Conservation (phyloP, 2,888 invertebrate species). For the Mythimna impura region DNA sequence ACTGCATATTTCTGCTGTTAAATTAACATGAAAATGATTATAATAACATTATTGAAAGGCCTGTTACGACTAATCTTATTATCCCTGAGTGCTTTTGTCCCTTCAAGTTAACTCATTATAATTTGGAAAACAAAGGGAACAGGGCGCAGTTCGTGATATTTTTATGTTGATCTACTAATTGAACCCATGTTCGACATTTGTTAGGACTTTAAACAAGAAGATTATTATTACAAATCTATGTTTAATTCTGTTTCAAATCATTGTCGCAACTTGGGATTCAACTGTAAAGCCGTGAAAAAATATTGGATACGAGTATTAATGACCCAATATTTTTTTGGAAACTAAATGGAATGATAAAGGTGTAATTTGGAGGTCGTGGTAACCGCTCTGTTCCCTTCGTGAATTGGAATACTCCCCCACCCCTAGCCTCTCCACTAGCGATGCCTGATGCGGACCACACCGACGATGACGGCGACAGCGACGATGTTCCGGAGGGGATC, state of each 20-base stretch:
- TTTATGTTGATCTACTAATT: constrained; percentile 41
- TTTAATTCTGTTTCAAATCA: constrained; percentile 4
- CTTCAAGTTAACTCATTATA: constrained; percentile 58
- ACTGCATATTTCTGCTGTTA: constrained; percentile 23
- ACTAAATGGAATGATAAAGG: not conserved
- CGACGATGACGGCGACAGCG: too few species aligned
- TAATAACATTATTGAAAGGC: constrained; percentile 56
- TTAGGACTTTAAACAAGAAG: constrained; percentile 3
- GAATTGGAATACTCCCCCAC: too few species aligned
- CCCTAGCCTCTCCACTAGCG: too few species aligned
- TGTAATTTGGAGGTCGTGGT: too few species aligned
- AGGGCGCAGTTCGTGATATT: constrained; percentile 22
- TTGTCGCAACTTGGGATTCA: not conserved
- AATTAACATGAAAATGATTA: constrained; percentile 46
- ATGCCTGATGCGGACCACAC: too few species aligned
- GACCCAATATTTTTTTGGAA: too few species aligned
- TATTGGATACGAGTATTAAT: too few species aligned
- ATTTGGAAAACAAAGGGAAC: constrained; percentile 55
- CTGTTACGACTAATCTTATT: constrained; percentile 55
- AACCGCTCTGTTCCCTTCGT: too few species aligned
- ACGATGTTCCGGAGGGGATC: too few species aligned
- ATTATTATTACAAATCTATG: constrained; percentile 25
- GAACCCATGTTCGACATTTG: constrained; percentile 23
- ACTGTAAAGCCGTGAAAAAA: too few species aligned
- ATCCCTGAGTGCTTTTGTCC: constrained; percentile 56